Evolutionary conservation across 30 jellyfish, hydroid and myxozoan genomes (phyloP).

Genomic region (Aurelia aurita): DNA sequence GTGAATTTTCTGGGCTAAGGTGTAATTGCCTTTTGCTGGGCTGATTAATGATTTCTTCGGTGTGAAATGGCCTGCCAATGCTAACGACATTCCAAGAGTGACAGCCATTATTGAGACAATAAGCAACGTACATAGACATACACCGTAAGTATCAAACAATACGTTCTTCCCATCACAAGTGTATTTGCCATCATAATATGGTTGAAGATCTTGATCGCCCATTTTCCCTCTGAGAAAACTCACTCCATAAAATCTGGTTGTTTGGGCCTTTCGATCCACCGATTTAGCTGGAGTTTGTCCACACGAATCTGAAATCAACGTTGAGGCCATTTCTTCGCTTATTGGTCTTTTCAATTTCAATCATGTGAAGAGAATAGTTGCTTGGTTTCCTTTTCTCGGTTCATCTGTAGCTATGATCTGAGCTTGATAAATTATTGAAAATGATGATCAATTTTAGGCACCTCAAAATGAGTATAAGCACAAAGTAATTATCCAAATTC

Average conservation of each 20-base stretch:
- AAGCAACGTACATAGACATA: constrained; percentile 33
- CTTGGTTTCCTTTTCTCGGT: no score
- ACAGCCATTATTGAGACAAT: constrained; percentile 38
- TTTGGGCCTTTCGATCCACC: constrained; percentile 52
- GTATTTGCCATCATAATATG: constrained; percentile 6
- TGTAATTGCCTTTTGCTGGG: background rate
- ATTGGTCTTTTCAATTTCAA: no score
- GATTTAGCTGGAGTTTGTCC: constrained; percentile 69
- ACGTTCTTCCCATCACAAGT: constrained; percentile 7
- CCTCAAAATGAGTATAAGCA: no score
- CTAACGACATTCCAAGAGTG: constrained; percentile 60
- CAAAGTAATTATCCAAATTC: no score
- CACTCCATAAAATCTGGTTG: constrained; percentile 79
- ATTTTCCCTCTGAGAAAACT: constrained; percentile 67
- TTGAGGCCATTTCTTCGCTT: no score
- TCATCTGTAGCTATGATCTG: no score
- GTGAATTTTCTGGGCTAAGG: constrained; percentile 22
- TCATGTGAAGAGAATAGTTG: no score
- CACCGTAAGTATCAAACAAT: constrained; percentile 34
- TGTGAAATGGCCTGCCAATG: constrained; percentile 79
- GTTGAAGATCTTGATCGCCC: constrained; percentile 16
- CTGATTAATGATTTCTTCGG: constrained; percentile 39
- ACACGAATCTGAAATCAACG: constrained; percentile 51
- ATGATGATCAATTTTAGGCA: no score
- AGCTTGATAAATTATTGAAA: no score